These are phyloP conservation scores for Zygaena filipendulae DNA, from an alignment of 2,888 invertebrate genomes.

Conservation along the genomic window DNA sequence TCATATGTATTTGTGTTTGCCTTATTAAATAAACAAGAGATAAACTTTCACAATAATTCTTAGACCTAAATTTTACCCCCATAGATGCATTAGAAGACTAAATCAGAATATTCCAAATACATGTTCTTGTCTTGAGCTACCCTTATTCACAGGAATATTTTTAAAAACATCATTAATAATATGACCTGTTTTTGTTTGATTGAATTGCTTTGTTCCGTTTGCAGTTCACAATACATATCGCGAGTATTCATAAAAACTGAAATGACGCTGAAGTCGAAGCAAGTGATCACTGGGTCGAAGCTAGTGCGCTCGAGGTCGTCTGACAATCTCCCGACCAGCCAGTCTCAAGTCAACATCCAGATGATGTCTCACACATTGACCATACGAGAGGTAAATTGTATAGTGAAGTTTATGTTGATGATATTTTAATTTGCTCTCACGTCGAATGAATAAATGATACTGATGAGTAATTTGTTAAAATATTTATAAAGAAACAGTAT, in stretches of 20 bases:
- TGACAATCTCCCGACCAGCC: conserved; percentile 91
- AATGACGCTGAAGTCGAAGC: conserved; percentile 91
- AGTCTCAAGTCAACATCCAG: conserved; percentile 93
- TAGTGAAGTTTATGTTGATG: background rate
- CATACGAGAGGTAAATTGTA: conserved; percentile 83
- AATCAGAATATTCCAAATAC: no score
- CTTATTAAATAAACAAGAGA: no score
- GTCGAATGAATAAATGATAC: no score
- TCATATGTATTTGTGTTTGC: no score
- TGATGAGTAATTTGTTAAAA: no score
- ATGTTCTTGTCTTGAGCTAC: background rate
- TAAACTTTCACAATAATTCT: no score
- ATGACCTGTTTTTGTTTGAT: no score
- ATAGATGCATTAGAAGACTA: no score
- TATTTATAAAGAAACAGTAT: conserved; percentile 1
- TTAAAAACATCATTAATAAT: no score
- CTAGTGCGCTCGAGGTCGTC: conserved; percentile 86
- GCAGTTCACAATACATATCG: conserved; percentile 93
- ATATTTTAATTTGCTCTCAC: conserved; percentile 2
- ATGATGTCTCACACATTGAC: conserved; percentile 95
- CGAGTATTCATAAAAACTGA: conserved; percentile 93
- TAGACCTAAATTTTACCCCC: no score
- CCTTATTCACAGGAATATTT: no score
- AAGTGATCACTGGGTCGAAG: conserved; percentile 80
- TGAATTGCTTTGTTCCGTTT: no score